A percentile compares a stretch with the other conserved stretches of the same genome.
phyloP scores from a whole-genome alignment of 2,797 vertebrate genomes.

The Diceros bicornis region DNA sequence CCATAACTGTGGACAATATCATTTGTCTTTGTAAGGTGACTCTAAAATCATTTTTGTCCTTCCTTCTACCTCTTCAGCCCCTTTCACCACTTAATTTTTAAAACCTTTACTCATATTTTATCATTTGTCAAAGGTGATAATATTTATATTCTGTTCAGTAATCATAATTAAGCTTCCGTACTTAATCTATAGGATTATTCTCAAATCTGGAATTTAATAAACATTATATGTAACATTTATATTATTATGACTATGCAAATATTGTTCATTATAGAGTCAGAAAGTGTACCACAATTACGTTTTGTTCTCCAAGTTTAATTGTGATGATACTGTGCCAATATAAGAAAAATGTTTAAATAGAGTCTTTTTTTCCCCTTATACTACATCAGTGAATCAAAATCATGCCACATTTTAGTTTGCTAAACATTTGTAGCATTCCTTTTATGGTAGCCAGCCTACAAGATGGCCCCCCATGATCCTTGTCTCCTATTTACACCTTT shows the following conservation, averaged over 20 bases:
- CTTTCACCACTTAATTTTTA: not conserved
- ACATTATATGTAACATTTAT: not conserved
- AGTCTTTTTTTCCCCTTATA: not conserved
- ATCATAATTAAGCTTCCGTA: not conserved
- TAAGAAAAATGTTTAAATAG: not conserved
- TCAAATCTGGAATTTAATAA: conserved; percentile 26
- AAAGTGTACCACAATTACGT: not conserved
- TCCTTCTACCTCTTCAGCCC: not conserved
- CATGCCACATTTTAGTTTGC: not conserved
- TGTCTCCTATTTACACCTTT: not conserved
- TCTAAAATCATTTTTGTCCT: not conserved
- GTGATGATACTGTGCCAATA: not conserved
- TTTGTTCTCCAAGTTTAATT: not conserved
- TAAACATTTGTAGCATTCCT: not conserved
- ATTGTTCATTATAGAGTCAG: not conserved
- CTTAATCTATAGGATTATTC: not conserved
- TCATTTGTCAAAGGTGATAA: not conserved
- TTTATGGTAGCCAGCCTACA: not conserved
- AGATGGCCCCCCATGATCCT: not conserved
- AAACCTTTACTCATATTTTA: not conserved
- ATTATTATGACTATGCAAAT: not conserved
- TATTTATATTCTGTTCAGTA: not conserved
- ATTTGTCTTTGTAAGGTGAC: not conserved
- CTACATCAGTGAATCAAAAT: not conserved
- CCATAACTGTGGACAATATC: not conserved